Base-by-base conservation (phyloP, 1,140 invertebrate species). In the Harpegnathos saltator region DNA sequence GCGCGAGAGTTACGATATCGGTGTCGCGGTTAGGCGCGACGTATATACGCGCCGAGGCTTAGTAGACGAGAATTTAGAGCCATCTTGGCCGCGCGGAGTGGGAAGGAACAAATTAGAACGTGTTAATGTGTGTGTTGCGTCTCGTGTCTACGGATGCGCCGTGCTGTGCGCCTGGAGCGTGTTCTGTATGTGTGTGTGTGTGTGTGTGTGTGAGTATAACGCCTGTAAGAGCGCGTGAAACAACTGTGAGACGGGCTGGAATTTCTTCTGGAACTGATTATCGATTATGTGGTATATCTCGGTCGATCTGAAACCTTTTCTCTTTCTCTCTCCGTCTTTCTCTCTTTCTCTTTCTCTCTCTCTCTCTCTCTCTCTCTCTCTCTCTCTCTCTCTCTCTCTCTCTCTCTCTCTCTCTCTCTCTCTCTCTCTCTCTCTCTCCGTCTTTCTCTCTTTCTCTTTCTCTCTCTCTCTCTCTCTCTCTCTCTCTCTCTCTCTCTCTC, bases 1-100 rank as follows among this genome's bases (percentile, higher is more conserved):
- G 88, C 81, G 78, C 84, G 59, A 88, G 73, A 90, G 82, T 88
- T 83, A 87, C 87, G 83, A 88, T 88, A 90, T 87, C 62, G 85
- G 56, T 89, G 82, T 89, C 80, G 87, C 68, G 86, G 83, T 89
- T 89, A 72, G 73, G 74, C 84, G 80, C 61, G 77, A 56, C 68
- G 52, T 85, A 78, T 73, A 74, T 88, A 26, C 72, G 62, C 38
- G 72, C 56, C 38, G 63, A 75, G 75, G 85, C 83, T 81, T 66
- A 72, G 77, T 82, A 72, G 63, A 84, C 71, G 85, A 86, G 68
- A 91, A 90, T 90, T 89, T 89, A 85, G 82, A 85, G 58, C 69
- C 80, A 89, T 62, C 74, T 89, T 85, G 82, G 72, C 63, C 85
- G 84, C 84, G 89, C 58, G 82, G 83, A 77, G 61, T 83, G 83